These are phyloP conservation scores for Subacronicta megacephala DNA, from an alignment of 2,888 invertebrate genomes.

Conservation along the genomic window DNA sequence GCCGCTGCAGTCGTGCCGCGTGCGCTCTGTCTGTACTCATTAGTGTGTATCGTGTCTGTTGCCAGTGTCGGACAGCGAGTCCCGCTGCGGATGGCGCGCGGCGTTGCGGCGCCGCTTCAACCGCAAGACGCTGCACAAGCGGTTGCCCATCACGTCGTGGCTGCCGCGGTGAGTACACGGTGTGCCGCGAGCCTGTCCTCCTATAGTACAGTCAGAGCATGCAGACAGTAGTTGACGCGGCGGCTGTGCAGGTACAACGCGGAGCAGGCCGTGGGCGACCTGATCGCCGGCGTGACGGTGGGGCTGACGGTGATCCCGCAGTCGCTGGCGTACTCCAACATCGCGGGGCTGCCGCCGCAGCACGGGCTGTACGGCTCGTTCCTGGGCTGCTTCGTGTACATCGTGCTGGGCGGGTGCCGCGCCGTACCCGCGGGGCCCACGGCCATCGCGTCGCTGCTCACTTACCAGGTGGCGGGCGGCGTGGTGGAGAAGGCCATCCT, in stretches of 20 bases:
- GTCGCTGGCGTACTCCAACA: conserved; percentile 94
- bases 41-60: too few species aligned
- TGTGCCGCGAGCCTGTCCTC: too few species aligned
- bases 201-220: too few species aligned
- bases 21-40: too few species aligned
- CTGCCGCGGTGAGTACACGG: conserved; percentile 89
- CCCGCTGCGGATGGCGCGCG: conserved; percentile 77
- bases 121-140: conserved; percentile 92
- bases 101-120: conserved; percentile 89
- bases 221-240: not conserved
- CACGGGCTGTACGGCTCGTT: conserved; percentile 98
- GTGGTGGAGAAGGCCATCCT: conserved; percentile 93
- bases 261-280: conserved; percentile 94
- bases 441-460: conserved; percentile 96
- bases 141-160: conserved; percentile 94
- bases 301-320: conserved; percentile 98
- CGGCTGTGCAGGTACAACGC: conserved; percentile 88
- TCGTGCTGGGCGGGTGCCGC: conserved; percentile 96
- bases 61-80: conserved; percentile 85
- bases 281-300: conserved; percentile 97
- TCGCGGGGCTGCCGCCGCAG: conserved; percentile 94
- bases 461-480: conserved; percentile 93
- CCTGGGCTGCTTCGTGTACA: conserved; percentile 96
- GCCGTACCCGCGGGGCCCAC: conserved; percentile 98
- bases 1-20: too few species aligned